Evolutionary conservation across 2,888 invertebrate genomes (phyloP), one percentile per base, ranked within the genome.

Genomic region (Cotesia congregata): DNA sequence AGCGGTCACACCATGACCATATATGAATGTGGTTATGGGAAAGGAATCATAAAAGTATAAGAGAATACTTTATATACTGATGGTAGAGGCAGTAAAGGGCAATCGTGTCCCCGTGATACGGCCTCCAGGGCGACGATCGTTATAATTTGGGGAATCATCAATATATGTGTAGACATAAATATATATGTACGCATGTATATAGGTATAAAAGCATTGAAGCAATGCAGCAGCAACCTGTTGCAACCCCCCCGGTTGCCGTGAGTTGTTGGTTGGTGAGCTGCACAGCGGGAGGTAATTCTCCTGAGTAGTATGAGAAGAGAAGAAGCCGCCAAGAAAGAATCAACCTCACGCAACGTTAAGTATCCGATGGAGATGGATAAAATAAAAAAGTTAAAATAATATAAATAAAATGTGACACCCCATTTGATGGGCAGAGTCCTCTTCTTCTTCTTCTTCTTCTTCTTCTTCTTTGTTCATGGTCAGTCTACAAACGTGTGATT

Each of bases 191-290:
- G 12, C 12, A 12, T 12, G 1, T 50, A 50, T 50, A 50, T 50
- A 50, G 50, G 9, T 50, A 50, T 50, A 50, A 50, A 2, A 50
- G n/a, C 9, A 38, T 76, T 75, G 75, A 77, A 79, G 79, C 75
- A 80, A 78, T 67, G 68, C 61, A 62, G 65, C 62, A 73, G 70
- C 77, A 86, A 86, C 86, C 86, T 86, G 86, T 86, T 86, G 86
- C 86, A 85, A 85, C 84, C 83, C 85, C 82, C 83, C 82, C 81
- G 79, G 82, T 79, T 79, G 59, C 62, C 38, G 12, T 30, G 15
- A 50, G 50, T 9, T 59, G 38, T 65, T 20, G 40, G 65, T 65
- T 62, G 41, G 5, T 9, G 50, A 50, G 50, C 12, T n/a, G 17
- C 72, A 73, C 72, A 73, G 67, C 65, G 65, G 72, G 72, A 73